Evolutionary conservation across 2,888 invertebrate genomes (phyloP).

Genomic region (Zaprionus obscuricornis): DNA sequence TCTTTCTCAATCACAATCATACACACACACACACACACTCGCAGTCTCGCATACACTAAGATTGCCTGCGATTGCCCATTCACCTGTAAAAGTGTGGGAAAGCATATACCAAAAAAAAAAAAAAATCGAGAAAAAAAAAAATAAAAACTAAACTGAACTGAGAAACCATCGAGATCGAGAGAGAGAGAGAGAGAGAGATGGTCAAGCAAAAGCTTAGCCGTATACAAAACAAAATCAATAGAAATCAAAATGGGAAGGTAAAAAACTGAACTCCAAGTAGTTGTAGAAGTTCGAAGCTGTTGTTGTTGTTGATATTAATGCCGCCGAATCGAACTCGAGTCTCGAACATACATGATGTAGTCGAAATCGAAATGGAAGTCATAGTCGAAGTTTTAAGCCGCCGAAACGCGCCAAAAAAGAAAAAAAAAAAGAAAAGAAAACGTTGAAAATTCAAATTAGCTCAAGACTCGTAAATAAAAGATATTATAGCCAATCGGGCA

Average conservation of each 20-base stretch:
- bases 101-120: slow-evolving; percentile 58
- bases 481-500: slow-evolving; percentile 80
- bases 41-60: not conserved
- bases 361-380: too few species aligned
- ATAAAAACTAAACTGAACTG: slow-evolving; percentile 21
- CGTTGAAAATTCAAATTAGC: slow-evolving; percentile 82
- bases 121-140: slow-evolving; percentile 30
- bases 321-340: too few species aligned
- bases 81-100: slow-evolving; percentile 82
- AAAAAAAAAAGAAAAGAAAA: too few species aligned
- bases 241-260: slow-evolving; percentile 68
- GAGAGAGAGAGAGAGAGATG: too few species aligned
- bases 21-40: slow-evolving; percentile 9
- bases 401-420: slow-evolving; percentile 58
- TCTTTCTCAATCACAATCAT: slow-evolving; percentile 67
- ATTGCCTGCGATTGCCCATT: slow-evolving; percentile 51
- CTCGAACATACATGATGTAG: too few species aligned
- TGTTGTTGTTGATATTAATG: too few species aligned
- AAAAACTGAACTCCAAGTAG: slow-evolving; percentile 33
- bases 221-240: slow-evolving; percentile 53
- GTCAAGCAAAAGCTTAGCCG: slow-evolving; percentile 57
- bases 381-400: slow-evolving; percentile 2
- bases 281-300: slow-evolving; percentile 44
- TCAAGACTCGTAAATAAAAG: slow-evolving; percentile 81
- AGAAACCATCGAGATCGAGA: slow-evolving; percentile 52